Base-by-base conservation (phyloP, 2,113 vertebrate species). In the Pelobates fuscus region DNA sequence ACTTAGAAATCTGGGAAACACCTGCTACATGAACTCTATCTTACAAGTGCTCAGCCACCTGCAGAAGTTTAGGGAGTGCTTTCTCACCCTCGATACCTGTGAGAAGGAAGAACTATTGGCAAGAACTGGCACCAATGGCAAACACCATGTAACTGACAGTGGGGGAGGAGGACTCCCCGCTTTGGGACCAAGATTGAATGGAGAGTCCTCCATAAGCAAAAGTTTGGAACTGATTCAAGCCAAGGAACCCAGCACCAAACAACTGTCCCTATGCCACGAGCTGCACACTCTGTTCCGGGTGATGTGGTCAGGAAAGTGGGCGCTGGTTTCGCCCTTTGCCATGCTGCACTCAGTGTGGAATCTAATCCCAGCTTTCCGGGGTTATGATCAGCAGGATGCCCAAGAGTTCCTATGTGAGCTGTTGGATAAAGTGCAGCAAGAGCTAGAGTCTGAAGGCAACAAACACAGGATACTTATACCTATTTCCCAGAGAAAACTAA, bases 321-420 rank as follows among this genome's bases (percentile, higher is more conserved):
- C 96, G 0, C 86, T 98, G 41, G 97, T 99, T 41, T 99, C 97
- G 0, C 97, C 97, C 1, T 98, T 98, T 4, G 97, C 96, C 87
- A 99, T 99, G 97, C 91, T 99, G 81, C 96, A 99, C 86, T 99
- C 97, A 0, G 97, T 99, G 79, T 98, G 97, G 96, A 98, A 95
- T 83, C 91, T 99, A 73, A 98, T 99, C 83, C 97, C 97, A 0
- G 95, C 97, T 0, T 99, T 99, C 80, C 93, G 96, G 0, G 97
- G 97, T 11, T 99, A 96, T 0, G 95, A 98, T 84, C 97, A 99
- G 90, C 97, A 99, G 88, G 97, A 99, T 0, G 97, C 97, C 18
- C 97, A 99, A 93, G 97, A 99, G 83, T 99, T 99, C 77, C 89
- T 99, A 58, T 99, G 97, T 0, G 96, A 98, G 88, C 86, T 99